Evolutionary conservation across 2,797 vertebrate species (phyloP).

Genomic region (Petrocephalus sullivani): DNA sequence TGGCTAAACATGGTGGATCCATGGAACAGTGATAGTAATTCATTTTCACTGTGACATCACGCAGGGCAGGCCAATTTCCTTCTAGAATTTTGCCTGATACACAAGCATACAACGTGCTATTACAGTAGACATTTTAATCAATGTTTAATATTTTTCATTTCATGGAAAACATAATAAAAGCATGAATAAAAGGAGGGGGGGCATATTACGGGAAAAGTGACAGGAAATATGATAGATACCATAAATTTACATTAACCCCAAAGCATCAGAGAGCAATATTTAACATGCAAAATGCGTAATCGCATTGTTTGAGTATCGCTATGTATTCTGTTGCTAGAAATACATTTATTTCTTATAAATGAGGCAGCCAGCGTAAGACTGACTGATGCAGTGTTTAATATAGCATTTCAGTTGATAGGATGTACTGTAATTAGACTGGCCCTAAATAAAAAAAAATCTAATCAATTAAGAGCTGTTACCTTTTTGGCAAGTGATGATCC

Average conservation of each 20-base stretch:
- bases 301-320: neutral
- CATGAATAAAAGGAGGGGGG: neutral
- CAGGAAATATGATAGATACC: neutral
- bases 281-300: neutral
- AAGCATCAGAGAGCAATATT: neutral
- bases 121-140: neutral
- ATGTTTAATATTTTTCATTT: conserved; percentile 10
- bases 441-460: neutral
- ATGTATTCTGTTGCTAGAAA: neutral
- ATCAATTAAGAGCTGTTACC: conserved; percentile 59
- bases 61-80: neutral
- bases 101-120: neutral
- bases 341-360: neutral
- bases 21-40: neutral
- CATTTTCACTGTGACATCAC: neutral
- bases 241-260: neutral
- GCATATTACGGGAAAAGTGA: neutral
- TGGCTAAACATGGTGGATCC: neutral
- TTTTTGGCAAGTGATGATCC: conserved; percentile 90
- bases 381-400: neutral
- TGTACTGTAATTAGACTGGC: neutral
- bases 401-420: neutral
- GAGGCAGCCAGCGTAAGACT: neutral
- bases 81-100: neutral
- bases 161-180: neutral